Conservation (phyloP, 2,888 invertebrate species). For the Xanthorhoe designata region DNA sequence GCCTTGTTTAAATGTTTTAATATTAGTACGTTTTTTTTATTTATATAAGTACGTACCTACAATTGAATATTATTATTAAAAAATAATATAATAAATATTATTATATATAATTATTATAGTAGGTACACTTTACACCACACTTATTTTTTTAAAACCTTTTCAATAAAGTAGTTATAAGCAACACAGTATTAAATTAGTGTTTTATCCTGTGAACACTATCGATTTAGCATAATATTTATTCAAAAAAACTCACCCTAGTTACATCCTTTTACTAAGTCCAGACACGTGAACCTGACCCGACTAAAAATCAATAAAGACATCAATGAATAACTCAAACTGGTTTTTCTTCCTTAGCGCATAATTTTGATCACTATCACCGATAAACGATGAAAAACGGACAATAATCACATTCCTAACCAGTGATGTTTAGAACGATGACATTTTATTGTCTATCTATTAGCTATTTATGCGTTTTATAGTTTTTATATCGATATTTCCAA, state of each 20-base stretch:
- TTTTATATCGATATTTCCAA: not conserved
- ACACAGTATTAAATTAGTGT: too few relatives aligned
- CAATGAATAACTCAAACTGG: constrained; percentile 39
- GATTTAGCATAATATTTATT: not conserved
- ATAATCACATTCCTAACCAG: constrained; percentile 17
- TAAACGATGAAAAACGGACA: constrained; percentile 12
- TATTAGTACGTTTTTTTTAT: too few relatives aligned
- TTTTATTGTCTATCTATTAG: constrained; percentile 14
- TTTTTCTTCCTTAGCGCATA: constrained; percentile 20
- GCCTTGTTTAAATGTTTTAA: too few relatives aligned
- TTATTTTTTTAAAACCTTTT: too few relatives aligned
- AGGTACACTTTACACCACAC: too few relatives aligned
- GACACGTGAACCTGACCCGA: constrained; percentile 48
- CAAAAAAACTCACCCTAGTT: too few relatives aligned
- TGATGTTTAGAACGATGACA: constrained; percentile 24
- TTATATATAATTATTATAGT: too few relatives aligned
- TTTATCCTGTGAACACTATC: too few relatives aligned
- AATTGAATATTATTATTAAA: too few relatives aligned
- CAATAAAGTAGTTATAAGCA: too few relatives aligned
- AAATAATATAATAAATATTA: too few relatives aligned
- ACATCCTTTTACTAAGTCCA: not conserved
- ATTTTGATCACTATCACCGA: constrained; percentile 22
- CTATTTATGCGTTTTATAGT: constrained; percentile 13
- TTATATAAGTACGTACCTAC: too few relatives aligned
- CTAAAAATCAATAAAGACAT: constrained; percentile 52